Base-by-base conservation (phyloP, 92 coral and sea anemone genomes). In the Palythoa caribaeorum region DNA sequence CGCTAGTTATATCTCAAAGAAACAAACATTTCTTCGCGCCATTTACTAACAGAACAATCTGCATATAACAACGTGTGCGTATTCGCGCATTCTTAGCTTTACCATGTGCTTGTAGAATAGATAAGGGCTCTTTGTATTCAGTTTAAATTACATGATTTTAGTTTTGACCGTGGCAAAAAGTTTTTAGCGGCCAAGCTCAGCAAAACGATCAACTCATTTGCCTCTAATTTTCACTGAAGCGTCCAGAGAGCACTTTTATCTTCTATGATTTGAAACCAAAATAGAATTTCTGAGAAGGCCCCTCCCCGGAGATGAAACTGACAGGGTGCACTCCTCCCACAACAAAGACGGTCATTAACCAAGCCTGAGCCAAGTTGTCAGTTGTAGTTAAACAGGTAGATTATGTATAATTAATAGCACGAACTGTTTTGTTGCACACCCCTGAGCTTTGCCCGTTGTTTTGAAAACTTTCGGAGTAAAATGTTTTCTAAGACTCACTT, bases 321-420 rank as follows among this genome's bases (percentile, higher is more conserved):
- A 81, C 86, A 81, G 86, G n/a, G 60, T 36, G 37, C 74, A 71
- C 86, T 48, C 74, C 86, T 51, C 21, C 86, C 4, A 10, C 38
- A 53, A 81, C 86, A 81, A 81, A 81, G 76, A 69, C 60, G 71
- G 44, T 71, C 76, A 81, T 81, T 81, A 81, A 21, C 62, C 13
- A 81, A 13, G 76, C 66, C 10, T 69, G 75, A 69, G 51, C 54
- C 16, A 60, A 4, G 72, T 40, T 38, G 71, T 40, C 73, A 79
- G 85, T 19, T 80, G 85, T 37, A 66, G 86, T 81, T 69, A 38
- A 66, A 66, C 86, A 81, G 60, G 62, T 63, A 81, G 74, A 35
- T 38, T 47, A 66, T 81, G 86, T 81, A 81, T 81, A 81, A 81
- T 81, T 81, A 65, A 81, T 81, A 12, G 65, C 86, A 81, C 86